Percentiles rank a stretch among this genome's conserved stretches.
Conservation (phyloP, 2,888 invertebrate genomes). For the Acrobasis suavella region DNA sequence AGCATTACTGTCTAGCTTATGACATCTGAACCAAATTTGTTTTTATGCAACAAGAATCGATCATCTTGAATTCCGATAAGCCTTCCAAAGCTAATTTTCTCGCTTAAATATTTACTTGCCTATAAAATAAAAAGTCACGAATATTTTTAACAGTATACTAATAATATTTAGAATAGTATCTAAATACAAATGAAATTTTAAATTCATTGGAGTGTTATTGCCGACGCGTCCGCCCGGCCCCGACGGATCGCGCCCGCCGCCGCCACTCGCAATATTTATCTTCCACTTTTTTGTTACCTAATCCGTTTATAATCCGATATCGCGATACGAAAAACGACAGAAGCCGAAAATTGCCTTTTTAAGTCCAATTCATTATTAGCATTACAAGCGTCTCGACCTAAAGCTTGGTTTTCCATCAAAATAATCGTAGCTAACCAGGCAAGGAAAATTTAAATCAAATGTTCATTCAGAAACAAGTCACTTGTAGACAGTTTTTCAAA, state of each 20-base stretch:
- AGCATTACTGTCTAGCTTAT: too few relatives aligned
- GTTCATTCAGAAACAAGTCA: too few relatives aligned
- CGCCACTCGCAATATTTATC: not conserved
- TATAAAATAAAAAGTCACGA: too few relatives aligned
- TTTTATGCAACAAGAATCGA: too few relatives aligned
- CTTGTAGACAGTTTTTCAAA: too few relatives aligned
- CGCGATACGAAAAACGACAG: not conserved
- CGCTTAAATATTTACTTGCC: too few relatives aligned
- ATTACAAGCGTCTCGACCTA: not conserved
- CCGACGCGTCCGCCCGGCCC: not conserved
- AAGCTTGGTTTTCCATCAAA: not conserved
- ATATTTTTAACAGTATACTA: too few relatives aligned
- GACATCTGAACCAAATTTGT: too few relatives aligned
- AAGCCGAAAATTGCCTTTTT: conserved; percentile 13
- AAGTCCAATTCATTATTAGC: conserved; percentile 6
- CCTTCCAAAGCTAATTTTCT: too few relatives aligned
- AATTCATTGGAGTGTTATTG: not conserved
- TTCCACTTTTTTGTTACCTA: not conserved
- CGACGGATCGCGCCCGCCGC: not conserved
- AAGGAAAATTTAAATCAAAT: too few relatives aligned
- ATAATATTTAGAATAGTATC: too few relatives aligned
- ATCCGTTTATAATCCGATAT: not conserved
- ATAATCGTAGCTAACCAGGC: not conserved
- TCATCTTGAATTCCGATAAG: too few relatives aligned
- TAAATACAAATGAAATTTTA: not conserved